Percentiles rank a stretch among this genome's conserved stretches.
Evolutionary conservation across 2,113 vertebrate genomes (phyloP).

Genomic region (Lates calcarifer): DNA sequence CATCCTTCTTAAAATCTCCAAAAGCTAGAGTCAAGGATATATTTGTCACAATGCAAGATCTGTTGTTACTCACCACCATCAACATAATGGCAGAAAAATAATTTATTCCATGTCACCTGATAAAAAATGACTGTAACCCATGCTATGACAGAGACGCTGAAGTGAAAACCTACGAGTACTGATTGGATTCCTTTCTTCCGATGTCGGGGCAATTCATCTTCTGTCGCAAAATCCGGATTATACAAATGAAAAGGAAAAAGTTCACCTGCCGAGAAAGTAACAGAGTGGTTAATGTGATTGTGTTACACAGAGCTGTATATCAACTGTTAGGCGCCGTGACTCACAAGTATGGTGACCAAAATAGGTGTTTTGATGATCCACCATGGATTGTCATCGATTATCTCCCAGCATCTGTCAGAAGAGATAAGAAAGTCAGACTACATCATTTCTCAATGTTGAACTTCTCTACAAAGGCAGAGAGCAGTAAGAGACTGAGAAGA

Average conservation of each 20-base stretch:
- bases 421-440: neutral
- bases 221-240: slow-evolving; percentile 95
- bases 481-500: neutral
- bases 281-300: slow-evolving; percentile 12
- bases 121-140: slow-evolving; percentile 11
- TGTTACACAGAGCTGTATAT: neutral
- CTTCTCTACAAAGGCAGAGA: neutral
- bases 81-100: neutral
- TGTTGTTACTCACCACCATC: neutral
- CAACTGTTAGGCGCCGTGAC: slow-evolving; percentile 37
- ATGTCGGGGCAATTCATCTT: slow-evolving; percentile 95
- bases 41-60: slow-evolving; percentile 12
- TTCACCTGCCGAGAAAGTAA: slow-evolving; percentile 86
- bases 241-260: slow-evolving; percentile 94
- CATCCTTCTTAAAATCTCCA: neutral
- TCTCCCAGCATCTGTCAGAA: slow-evolving; percentile 92
- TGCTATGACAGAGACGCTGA: neutral
- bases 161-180: slow-evolving; percentile 90
- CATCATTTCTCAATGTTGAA: neutral
- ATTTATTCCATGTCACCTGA: slow-evolving; percentile 3
- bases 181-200: slow-evolving; percentile 91
- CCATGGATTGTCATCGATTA: slow-evolving; percentile 88
- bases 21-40: neutral
- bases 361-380: slow-evolving; percentile 97
- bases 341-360: slow-evolving; percentile 93